These are phyloP conservation scores for Noturus placidus DNA, from an alignment of 2,113 vertebrate genomes.

Conservation along the genomic window DNA sequence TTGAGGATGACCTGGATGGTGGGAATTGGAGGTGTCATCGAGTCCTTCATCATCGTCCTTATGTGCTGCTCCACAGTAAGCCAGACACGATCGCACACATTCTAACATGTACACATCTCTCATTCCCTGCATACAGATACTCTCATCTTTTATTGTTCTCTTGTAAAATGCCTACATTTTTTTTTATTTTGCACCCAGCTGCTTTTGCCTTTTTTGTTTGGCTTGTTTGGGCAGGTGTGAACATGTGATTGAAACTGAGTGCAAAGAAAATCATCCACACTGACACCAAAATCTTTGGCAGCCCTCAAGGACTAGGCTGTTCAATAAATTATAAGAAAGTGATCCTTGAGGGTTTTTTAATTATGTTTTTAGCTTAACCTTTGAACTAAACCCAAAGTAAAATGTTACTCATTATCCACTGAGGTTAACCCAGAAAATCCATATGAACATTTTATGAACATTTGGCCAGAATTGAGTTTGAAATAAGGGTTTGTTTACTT, in stretches of 20 bases:
- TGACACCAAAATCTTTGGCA: background rate
- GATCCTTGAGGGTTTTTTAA: background rate
- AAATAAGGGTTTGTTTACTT: background rate
- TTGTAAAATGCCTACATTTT: background rate
- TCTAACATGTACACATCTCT: background rate
- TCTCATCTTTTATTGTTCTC: background rate
- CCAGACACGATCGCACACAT: background rate
- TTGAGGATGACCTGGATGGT: conserved; percentile 98
- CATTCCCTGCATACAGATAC: background rate
- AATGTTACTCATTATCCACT: background rate
- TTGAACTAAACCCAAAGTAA: background rate
- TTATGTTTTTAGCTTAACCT: background rate
- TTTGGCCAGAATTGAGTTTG: background rate
- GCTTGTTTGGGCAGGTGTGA: background rate
- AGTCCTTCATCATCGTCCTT: conserved; percentile 92
- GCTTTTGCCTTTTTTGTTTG: background rate
- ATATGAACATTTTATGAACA: background rate
- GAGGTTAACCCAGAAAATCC: background rate
- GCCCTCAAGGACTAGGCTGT: background rate
- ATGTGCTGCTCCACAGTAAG: conserved; percentile 96
- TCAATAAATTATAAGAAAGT: background rate
- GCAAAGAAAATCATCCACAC: background rate
- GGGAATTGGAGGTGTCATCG: conserved; percentile 91
- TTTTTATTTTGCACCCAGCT: background rate
- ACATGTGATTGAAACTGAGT: background rate